Percentiles rank a stretch among this genome's conserved stretches.
These are phyloP conservation scores for Patella pellucida DNA, from an alignment of 2,888 invertebrate species.

Conservation along the genomic window DNA sequence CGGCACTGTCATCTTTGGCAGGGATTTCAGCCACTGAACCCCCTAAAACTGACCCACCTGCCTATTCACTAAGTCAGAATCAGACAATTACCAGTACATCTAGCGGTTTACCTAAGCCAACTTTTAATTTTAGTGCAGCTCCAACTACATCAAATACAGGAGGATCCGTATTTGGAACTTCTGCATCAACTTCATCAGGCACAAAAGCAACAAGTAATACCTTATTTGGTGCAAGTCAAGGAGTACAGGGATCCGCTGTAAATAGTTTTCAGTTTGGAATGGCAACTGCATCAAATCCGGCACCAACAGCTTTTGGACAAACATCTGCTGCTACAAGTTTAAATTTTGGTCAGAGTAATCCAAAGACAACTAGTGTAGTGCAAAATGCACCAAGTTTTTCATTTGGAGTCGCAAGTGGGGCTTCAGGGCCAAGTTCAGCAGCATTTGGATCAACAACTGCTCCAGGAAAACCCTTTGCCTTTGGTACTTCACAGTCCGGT, in stretches of 20 bases:
- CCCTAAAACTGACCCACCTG: background rate
- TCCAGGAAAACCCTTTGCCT: background rate
- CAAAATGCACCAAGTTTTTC: background rate
- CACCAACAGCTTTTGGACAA: background rate
- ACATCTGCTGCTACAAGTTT: background rate
- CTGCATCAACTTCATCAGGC: background rate
- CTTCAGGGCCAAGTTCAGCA: background rate
- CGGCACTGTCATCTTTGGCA: background rate
- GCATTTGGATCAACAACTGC: background rate
- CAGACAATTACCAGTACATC: background rate
- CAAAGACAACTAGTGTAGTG: background rate
- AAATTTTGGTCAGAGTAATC: slow-evolving; percentile 1
- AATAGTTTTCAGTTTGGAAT: slow-evolving; percentile 1
- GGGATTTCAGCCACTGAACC: background rate
- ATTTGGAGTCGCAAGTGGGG: background rate
- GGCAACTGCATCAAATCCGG: background rate
- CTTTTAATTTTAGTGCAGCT: background rate
- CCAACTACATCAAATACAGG: background rate
- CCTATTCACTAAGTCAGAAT: background rate
- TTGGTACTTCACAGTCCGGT: background rate
- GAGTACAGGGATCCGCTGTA: too few species aligned
- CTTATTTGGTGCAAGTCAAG: too few species aligned
- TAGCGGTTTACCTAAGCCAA: background rate
- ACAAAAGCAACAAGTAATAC: background rate
- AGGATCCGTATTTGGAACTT: background rate